Percentiles rank a stretch among this genome's conserved stretches.
Conservation (phyloP, 2,888 invertebrate genomes). For the Eudemis profundana region DNA sequence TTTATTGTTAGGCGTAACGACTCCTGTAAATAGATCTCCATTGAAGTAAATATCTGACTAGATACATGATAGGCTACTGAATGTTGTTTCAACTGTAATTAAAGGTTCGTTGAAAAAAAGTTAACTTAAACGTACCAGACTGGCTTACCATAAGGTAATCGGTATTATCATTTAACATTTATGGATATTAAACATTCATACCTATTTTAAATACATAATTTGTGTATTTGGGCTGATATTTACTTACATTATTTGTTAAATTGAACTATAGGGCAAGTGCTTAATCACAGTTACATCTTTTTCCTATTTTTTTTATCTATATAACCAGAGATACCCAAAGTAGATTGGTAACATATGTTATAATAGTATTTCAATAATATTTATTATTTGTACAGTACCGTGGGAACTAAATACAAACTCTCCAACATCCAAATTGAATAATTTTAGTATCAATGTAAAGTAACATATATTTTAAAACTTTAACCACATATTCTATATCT, state of each 20-base stretch:
- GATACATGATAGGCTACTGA: not conserved
- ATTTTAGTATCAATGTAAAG: too few relatives aligned
- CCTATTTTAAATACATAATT: not conserved
- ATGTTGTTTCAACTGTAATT: conserved; percentile 11
- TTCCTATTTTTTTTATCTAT: too few relatives aligned
- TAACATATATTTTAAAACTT: too few relatives aligned
- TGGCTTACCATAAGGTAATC: conserved; percentile 2
- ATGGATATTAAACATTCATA: not conserved
- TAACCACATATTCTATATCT: too few relatives aligned
- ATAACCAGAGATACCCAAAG: too few relatives aligned
- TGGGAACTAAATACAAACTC: too few relatives aligned
- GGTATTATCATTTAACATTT: not conserved
- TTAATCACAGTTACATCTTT: too few relatives aligned
- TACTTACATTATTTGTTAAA: not conserved
- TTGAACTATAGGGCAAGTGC: too few relatives aligned
- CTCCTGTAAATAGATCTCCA: conserved; percentile 38
- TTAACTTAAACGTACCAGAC: conserved; percentile 1
- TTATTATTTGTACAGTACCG: too few relatives aligned
- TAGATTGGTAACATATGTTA: too few relatives aligned
- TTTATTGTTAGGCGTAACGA: conserved; percentile 39
- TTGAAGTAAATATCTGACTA: conserved; percentile 31
- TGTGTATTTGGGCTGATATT: not conserved
- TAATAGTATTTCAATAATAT: too few relatives aligned
- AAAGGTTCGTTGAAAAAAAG: conserved; percentile 18
- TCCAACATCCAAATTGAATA: too few relatives aligned